Evolutionary conservation across 1,140 invertebrate genomes (phyloP), one percentile per base, ranked within the genome.

Genomic region (Agrilus planipennis): DNA sequence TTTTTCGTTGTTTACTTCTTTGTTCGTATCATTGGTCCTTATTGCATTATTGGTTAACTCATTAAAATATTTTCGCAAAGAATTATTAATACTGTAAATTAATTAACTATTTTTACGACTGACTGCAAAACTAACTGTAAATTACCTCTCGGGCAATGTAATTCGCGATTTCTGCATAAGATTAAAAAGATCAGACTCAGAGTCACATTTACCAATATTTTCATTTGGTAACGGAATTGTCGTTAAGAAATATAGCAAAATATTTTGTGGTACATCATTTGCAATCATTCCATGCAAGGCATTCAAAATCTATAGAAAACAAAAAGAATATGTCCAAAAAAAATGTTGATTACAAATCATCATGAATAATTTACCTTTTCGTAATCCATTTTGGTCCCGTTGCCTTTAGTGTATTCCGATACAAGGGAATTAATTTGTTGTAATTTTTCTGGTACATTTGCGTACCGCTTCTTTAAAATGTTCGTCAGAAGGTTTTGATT

Each of bases 221-320:
- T 30, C 4, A 6, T 49, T 41, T 1, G 53, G 53, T 39, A 55
- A 45, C 41, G 52, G 51, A 16, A 55, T 46, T 19, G 51, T 46
- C 1, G 49, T 55, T 22, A 55, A 37, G 19, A 52, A 46, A 34
- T 55, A 55, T 9, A 55, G 39, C n/a, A 55, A 20, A 20, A 55
- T 49, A 34, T 49, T 41, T 25, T 44, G 31, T 12, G 53, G 53
- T 39, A 55, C 41, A 42, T 55, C 48, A 28, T 47, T 49, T 49
- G n/a, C n/a, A n/a, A 55, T 44, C 28, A 46, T 32, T 23, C 27
- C 36, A 44, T 47, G 53, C 1, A 55, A 43, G 16, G 38, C 34
- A 39, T 49, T 47, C 14, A 55, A 35, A 9, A 49, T 50, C 52
- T 53, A n/a, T n/a, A n/a, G n/a, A n/a, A n/a, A n/a, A n/a, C n/a